phyloP scores from a whole-genome alignment of 2,888 invertebrate genomes.

The Clusia tigrina region DNA sequence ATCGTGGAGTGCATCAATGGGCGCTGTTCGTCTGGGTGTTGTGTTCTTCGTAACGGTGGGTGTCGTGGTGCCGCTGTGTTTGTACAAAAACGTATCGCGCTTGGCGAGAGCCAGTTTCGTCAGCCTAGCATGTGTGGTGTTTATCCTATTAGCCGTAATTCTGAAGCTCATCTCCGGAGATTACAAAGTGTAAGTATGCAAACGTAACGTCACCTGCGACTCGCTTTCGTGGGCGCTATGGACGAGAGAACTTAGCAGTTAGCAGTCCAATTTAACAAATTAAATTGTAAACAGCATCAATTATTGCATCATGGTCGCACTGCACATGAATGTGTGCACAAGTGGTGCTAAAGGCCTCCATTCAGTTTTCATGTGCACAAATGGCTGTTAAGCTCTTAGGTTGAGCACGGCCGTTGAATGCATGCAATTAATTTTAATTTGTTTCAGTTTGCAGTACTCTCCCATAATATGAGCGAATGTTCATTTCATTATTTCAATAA shows the following conservation, averaged over 20 bases:
- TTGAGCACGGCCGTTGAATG: not conserved
- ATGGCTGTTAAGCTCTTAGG: not conserved
- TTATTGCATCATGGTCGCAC: slow-evolving; percentile 1
- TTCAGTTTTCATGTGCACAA: not conserved
- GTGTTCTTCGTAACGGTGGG: slow-evolving; percentile 77
- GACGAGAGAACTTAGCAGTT: not conserved
- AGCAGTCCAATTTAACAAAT: slow-evolving; percentile 1
- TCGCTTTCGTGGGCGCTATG: not conserved
- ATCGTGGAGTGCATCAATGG: slow-evolving; percentile 64
- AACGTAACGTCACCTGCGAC: not conserved
- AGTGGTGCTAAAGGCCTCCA: not conserved
- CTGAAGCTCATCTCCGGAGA: slow-evolving; percentile 63
- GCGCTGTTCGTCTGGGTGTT: slow-evolving; percentile 65
- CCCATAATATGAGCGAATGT: too few species aligned
- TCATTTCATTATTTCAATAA: too few species aligned
- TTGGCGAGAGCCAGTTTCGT: slow-evolving; percentile 63
- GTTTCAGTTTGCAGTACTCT: not conserved
- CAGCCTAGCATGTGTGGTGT: slow-evolving; percentile 73
- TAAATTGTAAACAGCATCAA: slow-evolving; percentile 11
- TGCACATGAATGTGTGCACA: not conserved
- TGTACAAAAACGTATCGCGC: slow-evolving; percentile 76
- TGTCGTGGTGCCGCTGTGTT: slow-evolving; percentile 79
- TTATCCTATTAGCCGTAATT: slow-evolving; percentile 75
- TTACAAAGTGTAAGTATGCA: slow-evolving; percentile 73
- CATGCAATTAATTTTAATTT: slow-evolving; percentile 13